Percentiles rank a stretch among this genome's conserved stretches.
phyloP scores from a whole-genome alignment of 1,140 invertebrate species.

The Macrocentrus cingulum region DNA sequence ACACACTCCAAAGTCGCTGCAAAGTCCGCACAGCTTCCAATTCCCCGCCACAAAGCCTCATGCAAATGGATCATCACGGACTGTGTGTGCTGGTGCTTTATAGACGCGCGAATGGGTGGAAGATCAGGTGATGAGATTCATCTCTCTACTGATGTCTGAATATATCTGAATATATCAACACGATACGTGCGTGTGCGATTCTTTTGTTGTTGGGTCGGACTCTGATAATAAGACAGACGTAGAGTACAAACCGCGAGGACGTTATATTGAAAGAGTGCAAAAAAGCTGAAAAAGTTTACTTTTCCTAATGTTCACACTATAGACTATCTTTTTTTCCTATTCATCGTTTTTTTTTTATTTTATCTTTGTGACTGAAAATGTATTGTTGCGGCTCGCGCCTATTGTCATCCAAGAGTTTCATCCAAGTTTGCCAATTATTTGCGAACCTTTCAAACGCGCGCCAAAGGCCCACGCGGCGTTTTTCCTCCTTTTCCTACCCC shows the following conservation, averaged over 20 bases:
- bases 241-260: not conserved
- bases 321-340: not conserved
- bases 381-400: constrained; percentile 19
- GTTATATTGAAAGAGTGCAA: not conserved
- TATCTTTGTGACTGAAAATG: not conserved
- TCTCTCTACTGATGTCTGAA: too few relatives aligned
- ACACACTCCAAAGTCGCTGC: constrained; percentile 17
- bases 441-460: constrained; percentile 20
- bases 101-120: too few relatives aligned
- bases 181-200: too few relatives aligned
- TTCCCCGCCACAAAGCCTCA: not conserved
- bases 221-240: too few relatives aligned
- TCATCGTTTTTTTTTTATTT: not conserved
- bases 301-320: too few relatives aligned
- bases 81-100: too few relatives aligned
- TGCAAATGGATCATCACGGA: too few relatives aligned
- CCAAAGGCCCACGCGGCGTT: constrained; percentile 17
- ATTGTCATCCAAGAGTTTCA: constrained; percentile 23
- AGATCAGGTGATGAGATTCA: too few relatives aligned
- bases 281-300: too few relatives aligned
- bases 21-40: constrained; percentile 19
- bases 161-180: too few relatives aligned
- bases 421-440: constrained; percentile 27
- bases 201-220: too few relatives aligned
- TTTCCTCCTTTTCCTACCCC: constrained; percentile 7